Evolutionary conservation across 2,888 invertebrate genomes (phyloP).

Genomic region (Philaethria dido): DNA sequence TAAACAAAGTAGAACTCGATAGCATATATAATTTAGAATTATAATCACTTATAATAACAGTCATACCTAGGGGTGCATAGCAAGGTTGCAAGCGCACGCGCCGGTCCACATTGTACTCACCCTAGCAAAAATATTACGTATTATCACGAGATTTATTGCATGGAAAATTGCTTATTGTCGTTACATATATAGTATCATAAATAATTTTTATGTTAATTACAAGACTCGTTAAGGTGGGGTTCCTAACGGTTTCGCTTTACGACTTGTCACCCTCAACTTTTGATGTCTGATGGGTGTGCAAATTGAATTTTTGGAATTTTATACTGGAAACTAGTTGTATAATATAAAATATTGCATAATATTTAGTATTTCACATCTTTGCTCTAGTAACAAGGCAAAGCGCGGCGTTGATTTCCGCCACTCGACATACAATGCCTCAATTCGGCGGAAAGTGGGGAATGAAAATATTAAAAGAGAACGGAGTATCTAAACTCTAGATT

Average conservation of each 20-base stretch:
- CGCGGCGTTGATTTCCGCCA: no score
- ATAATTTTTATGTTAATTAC: constrained; percentile 79
- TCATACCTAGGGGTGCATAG: constrained; percentile 47
- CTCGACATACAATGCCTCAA: no score
- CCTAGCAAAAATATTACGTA: constrained; percentile 59
- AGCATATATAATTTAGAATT: constrained; percentile 31
- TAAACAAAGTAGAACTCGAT: constrained; percentile 10
- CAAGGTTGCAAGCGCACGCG: constrained; percentile 57
- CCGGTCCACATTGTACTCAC: constrained; percentile 56
- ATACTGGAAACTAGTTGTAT: not conserved
- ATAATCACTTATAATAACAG: constrained; percentile 41
- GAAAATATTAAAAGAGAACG: no score
- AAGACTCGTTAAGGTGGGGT: constrained; percentile 55
- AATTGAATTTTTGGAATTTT: not conserved
- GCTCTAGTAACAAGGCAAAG: no score
- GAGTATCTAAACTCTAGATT: no score
- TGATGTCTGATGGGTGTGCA: not conserved
- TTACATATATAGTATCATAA: constrained; percentile 76
- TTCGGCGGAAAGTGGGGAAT: no score
- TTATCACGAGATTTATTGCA: constrained; percentile 81
- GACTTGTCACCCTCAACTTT: constrained; percentile 10
- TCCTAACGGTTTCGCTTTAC: constrained; percentile 45
- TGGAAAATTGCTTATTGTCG: constrained; percentile 82
- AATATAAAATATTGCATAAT: no score
- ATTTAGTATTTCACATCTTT: no score